Percentiles rank a stretch among this genome's conserved stretches.
phyloP scores from a whole-genome alignment of 2,113 vertebrate genomes.

The Albula glossodonta region DNA sequence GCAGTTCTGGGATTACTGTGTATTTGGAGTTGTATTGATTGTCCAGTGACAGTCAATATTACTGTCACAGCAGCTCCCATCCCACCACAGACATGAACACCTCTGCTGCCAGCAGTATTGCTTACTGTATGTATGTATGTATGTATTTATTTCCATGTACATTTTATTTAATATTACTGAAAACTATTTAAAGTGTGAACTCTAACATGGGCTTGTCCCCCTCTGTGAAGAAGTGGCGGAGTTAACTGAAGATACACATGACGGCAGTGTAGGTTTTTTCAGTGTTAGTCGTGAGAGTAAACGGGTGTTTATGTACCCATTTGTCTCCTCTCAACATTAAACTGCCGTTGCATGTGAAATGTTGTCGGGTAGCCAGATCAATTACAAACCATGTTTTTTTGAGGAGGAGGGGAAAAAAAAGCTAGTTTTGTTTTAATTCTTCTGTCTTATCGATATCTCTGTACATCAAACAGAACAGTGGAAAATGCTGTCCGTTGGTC shows the following conservation, averaged over 20 bases:
- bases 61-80: neutral
- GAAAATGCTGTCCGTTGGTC: conserved; percentile 16
- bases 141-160: conserved; percentile 4
- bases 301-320: neutral
- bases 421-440: neutral
- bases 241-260: neutral
- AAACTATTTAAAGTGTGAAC: neutral
- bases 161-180: neutral
- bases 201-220: neutral
- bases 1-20: neutral
- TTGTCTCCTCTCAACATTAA: neutral
- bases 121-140: neutral
- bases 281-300: neutral
- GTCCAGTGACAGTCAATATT: neutral
- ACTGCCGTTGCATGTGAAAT: conserved; percentile 4
- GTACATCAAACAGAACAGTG: conserved; percentile 19
- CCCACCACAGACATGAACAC: neutral
- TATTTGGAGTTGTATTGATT: conserved; percentile 10
- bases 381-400: neutral
- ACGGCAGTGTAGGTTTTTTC: neutral
- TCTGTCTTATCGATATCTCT: conserved; percentile 17
- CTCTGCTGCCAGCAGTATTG: neutral
- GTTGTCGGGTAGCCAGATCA: neutral
- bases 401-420: neutral
- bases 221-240: neutral